These are phyloP conservation scores for Saxidomus purpurata DNA, from an alignment of 1,140 invertebrate genomes.

Conservation along the genomic window DNA sequence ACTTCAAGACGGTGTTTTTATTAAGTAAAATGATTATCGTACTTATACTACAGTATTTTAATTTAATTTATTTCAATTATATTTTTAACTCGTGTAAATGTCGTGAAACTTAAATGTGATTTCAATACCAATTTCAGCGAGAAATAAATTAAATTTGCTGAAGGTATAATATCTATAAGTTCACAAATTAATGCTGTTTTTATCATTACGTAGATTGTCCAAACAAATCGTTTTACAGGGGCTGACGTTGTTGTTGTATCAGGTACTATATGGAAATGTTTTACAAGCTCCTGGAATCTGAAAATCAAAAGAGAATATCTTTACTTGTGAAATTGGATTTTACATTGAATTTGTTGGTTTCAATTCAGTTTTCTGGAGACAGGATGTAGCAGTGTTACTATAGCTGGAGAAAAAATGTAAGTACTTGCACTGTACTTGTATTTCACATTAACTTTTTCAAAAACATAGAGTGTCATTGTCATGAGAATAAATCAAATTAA, in stretches of 20 bases:
- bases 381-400: not conserved
- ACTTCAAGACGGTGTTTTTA: too few relatives aligned
- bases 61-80: too few relatives aligned
- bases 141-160: not conserved
- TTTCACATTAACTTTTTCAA: not conserved
- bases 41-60: too few relatives aligned
- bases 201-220: not conserved
- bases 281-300: constrained; percentile 31
- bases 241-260: not conserved
- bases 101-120: too few relatives aligned
- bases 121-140: too few relatives aligned
- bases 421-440: not conserved
- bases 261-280: constrained; percentile 13
- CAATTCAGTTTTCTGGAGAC: not conserved
- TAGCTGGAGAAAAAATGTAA: not conserved
- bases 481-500: not conserved
- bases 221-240: not conserved
- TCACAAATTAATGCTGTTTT: not conserved
- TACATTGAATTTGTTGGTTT: not conserved
- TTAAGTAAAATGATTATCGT: too few relatives aligned
- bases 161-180: not conserved
- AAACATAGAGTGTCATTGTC: not conserved
- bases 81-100: too few relatives aligned
- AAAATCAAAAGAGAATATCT: not conserved
- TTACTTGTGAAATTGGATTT: not conserved